Percentiles rank a stretch among this genome's conserved stretches.
Conservation (phyloP, 2,113 vertebrate genomes). For the Ramphastos sulfuratus region DNA sequence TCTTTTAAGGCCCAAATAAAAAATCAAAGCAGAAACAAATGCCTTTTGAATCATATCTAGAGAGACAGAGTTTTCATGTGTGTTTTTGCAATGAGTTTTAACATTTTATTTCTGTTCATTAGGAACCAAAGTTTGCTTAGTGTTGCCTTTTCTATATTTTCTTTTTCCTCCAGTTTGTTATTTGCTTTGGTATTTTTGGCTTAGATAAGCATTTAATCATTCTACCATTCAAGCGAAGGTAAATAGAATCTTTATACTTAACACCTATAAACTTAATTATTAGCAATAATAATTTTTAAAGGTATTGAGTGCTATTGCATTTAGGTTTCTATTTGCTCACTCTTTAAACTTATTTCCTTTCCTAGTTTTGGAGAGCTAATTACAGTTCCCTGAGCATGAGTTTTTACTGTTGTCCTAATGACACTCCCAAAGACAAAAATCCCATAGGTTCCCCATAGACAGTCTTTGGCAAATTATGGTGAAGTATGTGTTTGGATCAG, state of each 20-base stretch:
- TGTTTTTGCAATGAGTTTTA: not conserved
- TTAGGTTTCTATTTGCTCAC: not conserved
- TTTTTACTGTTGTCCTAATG: not conserved
- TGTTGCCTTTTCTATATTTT: not conserved
- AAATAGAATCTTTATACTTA: conserved; percentile 56
- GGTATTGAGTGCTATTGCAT: not conserved
- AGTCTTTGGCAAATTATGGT: not conserved
- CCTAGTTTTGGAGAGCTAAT: not conserved
- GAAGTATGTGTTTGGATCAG: not conserved
- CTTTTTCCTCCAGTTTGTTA: conserved; percentile 83
- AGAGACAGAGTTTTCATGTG: not conserved
- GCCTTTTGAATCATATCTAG: not conserved
- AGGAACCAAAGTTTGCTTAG: not conserved
- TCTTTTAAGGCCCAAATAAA: not conserved
- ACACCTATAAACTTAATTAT: not conserved
- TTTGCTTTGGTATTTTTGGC: conserved; percentile 95
- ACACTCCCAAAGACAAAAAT: not conserved
- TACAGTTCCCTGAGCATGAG: not conserved
- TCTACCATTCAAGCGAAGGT: conserved; percentile 94
- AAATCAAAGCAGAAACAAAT: not conserved
- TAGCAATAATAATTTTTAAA: not conserved
- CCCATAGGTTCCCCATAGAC: not conserved
- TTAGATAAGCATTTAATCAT: conserved; percentile 95
- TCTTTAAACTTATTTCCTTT: not conserved
- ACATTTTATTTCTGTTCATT: not conserved